These are phyloP conservation scores for Enteromius thamalakanensis DNA, from an alignment of 2,797 vertebrate genomes.

Conservation along the genomic window DNA sequence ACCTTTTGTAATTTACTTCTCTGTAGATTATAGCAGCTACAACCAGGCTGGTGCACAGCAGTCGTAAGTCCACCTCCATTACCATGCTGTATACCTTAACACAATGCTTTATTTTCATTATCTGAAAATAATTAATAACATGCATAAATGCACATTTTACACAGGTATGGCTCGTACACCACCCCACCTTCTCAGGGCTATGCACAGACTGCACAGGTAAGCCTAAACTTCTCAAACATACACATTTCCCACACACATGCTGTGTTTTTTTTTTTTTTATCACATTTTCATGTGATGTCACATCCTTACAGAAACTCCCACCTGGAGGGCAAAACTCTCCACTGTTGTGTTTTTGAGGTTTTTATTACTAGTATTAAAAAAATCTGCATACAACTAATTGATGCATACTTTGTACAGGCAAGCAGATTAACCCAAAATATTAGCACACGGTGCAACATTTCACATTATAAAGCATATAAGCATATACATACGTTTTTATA, in stretches of 20 bases:
- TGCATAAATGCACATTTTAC: background rate
- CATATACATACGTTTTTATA: no score
- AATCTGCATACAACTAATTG: background rate
- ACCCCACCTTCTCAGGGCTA: conserved; percentile 92
- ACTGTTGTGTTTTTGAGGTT: background rate
- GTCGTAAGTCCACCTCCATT: conserved; percentile 80
- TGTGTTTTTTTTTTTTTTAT: background rate
- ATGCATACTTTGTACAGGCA: background rate
- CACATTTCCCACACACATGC: background rate
- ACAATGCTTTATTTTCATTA: background rate
- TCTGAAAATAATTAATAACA: background rate
- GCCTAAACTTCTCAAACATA: background rate
- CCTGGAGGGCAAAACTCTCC: background rate
- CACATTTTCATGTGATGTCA: background rate
- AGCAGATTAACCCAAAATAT: background rate
- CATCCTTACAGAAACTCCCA: background rate
- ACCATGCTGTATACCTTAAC: background rate
- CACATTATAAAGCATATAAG: background rate
- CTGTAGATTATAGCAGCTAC: conserved; percentile 95
- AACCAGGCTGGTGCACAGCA: conserved; percentile 91
- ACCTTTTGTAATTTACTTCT: background rate
- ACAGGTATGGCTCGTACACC: conserved; percentile 92
- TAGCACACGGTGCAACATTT: background rate
- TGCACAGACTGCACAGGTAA: conserved; percentile 92
- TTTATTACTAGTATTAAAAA: background rate